Evolutionary conservation across 2,888 invertebrate species (phyloP).

Genomic region (Acrocera orbiculus): DNA sequence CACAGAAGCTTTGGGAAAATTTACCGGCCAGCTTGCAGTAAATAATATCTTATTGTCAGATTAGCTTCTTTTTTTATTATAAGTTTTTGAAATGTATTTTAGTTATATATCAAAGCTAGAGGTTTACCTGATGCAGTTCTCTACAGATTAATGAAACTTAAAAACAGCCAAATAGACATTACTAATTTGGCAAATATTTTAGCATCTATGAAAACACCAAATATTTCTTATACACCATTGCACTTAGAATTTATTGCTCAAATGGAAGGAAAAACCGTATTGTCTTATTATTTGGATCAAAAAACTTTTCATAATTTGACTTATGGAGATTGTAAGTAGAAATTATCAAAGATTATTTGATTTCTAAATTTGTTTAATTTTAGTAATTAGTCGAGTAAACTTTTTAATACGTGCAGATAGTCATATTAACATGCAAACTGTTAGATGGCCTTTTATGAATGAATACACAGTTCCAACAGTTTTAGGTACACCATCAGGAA

Average conservation of each 20-base stretch:
- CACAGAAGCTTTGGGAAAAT: constrained; percentile 38
- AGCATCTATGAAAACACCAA: constrained; percentile 31
- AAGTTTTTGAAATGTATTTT: constrained; percentile 10
- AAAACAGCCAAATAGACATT: constrained; percentile 34
- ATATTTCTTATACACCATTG: constrained; percentile 33
- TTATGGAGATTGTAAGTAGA: constrained; percentile 40
- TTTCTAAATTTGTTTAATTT: constrained; percentile 13
- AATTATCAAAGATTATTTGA: constrained; percentile 1
- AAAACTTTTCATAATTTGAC: constrained; percentile 43
- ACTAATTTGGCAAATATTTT: constrained; percentile 36
- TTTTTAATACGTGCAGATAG: constrained; percentile 40
- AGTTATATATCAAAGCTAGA: constrained; percentile 43
- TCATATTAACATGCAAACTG: constrained; percentile 41
- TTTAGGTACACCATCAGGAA: constrained; percentile 37
- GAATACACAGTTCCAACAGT: constrained; percentile 38
- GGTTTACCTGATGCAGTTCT: constrained; percentile 32
- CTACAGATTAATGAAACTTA: constrained; percentile 30
- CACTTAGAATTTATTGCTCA: constrained; percentile 49
- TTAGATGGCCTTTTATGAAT: constrained; percentile 37
- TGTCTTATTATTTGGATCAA: constrained; percentile 47
- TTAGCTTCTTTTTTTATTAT: neutral
- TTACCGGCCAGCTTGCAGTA: constrained; percentile 40
- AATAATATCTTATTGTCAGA: neutral
- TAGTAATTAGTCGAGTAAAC: constrained; percentile 38
- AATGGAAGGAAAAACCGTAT: constrained; percentile 47